Conservation (phyloP, 2,888 invertebrate genomes). For the Heteromyza rotundicornis region DNA sequence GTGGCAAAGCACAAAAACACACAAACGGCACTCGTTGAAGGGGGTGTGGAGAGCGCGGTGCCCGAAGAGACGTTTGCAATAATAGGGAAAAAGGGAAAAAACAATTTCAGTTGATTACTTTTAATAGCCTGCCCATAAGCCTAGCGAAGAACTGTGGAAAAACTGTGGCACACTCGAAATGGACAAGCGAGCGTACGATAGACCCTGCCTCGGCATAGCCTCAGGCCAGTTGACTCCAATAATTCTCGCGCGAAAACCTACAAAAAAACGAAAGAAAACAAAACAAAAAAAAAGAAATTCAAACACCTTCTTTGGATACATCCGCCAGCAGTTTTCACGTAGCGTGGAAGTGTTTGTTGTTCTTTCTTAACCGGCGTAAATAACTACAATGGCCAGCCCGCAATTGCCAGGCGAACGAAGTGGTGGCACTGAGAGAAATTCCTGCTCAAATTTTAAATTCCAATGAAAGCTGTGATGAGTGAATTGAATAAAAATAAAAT, state of each 20-base stretch:
- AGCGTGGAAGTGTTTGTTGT: background rate
- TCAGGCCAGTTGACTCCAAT: background rate
- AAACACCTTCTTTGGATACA: conserved; percentile 4
- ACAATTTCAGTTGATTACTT: conserved; percentile 1
- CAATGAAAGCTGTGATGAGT: too few species aligned
- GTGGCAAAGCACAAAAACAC: background rate
- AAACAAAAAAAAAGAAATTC: background rate
- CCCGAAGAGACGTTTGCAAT: background rate
- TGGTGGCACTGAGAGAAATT: too few species aligned
- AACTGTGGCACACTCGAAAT: too few species aligned
- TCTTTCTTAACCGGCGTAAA: too few species aligned
- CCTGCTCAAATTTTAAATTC: too few species aligned
- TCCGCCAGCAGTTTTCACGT: background rate
- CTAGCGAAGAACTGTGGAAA: too few species aligned
- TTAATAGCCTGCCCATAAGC: background rate
- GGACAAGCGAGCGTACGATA: too few species aligned
- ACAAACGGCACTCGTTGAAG: background rate
- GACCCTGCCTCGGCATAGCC: too few species aligned
- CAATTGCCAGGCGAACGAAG: background rate
- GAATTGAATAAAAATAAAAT: too few species aligned
- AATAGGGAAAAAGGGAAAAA: background rate
- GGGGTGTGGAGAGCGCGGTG: too few species aligned
- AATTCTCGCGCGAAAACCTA: background rate
- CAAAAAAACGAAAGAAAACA: background rate
- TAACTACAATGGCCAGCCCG: too few species aligned